Evolutionary conservation across 2,113 vertebrate genomes (phyloP), one percentile per base, ranked within the genome.

Genomic region (Desmodus rotundus): DNA sequence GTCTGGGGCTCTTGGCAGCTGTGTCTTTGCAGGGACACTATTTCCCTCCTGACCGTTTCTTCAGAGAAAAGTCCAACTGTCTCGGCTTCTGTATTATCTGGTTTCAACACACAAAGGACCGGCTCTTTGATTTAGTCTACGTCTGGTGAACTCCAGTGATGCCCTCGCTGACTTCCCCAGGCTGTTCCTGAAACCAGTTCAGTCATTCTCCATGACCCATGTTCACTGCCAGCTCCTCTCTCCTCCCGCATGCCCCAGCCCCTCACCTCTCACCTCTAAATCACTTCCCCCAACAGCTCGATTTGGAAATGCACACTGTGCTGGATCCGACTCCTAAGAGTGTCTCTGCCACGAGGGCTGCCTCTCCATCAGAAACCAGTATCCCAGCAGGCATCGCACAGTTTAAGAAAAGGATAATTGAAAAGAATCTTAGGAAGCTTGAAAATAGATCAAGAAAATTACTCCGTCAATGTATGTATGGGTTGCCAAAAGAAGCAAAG

Each of bases 391-490:
- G 3, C 28, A 68, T n/a, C 17, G 1, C 4, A 4, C 14, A 41
- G 61, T 72, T 88, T 73, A 45, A 15, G 89, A 72, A 86, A 77
- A 72, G 26, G 47, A 33, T 87, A 90, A 63, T 41, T 70, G 56
- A 47, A 80, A 15, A 74, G 31, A 88, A 85, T 70, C 1, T 22
- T 80, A 74, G 2, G 33, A 61, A 47, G 33, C 50, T 85, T 43
- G 22, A 87, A 89, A 88, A 70, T 4, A 81, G 63, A 93, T 81
- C 72, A 80, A 43, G 76, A 84, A 74, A 67, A 88, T 36, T 76
- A 68, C 36, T 88, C 43, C 65, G 20, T n/a, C 67, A 89, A 74
- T 41, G 16, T 67, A 74, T 41, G 16, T 67, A 19, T 47, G 12
- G 20, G 56, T 85, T 70, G 12, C 72, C 31, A 65, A 85, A 58